Base-by-base conservation (phyloP, 1,140 invertebrate species). In the Zaprionus nigranus region DNA sequence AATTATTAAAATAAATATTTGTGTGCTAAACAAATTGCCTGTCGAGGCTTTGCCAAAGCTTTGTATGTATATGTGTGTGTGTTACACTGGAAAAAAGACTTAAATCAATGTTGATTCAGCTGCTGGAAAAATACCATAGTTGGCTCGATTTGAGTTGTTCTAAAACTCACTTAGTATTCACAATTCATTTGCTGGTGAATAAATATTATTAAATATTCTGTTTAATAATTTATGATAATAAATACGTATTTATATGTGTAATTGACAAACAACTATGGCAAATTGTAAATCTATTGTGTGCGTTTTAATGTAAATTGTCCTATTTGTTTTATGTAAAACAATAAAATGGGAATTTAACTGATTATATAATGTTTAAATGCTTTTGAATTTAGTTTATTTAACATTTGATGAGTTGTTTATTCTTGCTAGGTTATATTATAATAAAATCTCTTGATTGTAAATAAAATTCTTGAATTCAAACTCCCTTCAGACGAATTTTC, bases 1-100 rank as follows among this genome's bases (percentile, higher is more conserved):
- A 68, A 69, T 67, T 74, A 78, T 77, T 66, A 66, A 73, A 66
- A 72, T 56, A 73, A 73, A 77, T 73, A 77, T 77, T 77, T 77
- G 43, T 17, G 20, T 15, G 57, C 58, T 54, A 74, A 87, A 82
- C 83, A 87, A 87, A 87, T 87, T 87, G 79, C 66, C 61, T 82
- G 83, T 82, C 83, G 36, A 34, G 65, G 57, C 36, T 49, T n/a
- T 34, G 74, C 9, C 30, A 24, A 65, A 72, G 69, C 40, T 40
- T 5, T 2, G 28, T 20, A n/a, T n/a, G n/a, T n/a, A n/a, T n/a
- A n/a, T n/a, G n/a, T n/a, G n/a, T n/a, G 26, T 17, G 11, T 9
- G n/a, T 49, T 51, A 70, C 36, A 56, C 34, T 40, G 13, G 15
- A 61, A 69, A 49, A 36, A n/a, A 5, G 54, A 9, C n/a, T 36